These are phyloP conservation scores for Neomorphus geoffroyi DNA, from an alignment of 2,797 vertebrate genomes.

Conservation along the genomic window DNA sequence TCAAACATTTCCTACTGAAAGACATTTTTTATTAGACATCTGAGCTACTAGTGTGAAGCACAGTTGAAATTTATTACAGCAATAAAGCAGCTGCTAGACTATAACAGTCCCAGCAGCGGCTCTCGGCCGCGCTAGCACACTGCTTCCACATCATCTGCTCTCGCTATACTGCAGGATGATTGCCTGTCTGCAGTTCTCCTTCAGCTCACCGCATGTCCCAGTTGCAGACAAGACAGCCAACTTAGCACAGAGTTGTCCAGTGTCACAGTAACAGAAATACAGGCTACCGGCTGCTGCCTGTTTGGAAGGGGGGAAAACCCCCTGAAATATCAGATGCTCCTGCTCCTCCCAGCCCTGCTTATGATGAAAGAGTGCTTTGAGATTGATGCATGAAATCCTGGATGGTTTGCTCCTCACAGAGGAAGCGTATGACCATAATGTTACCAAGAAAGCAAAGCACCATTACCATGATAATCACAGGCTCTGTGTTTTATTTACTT, in stretches of 20 bases:
- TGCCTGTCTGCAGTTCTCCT: not conserved
- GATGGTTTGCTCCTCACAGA: not conserved
- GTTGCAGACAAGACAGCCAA: not conserved
- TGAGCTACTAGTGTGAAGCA: not conserved
- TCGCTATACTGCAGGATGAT: accelerated
- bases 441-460: not conserved
- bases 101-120: not conserved
- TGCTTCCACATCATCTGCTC: not conserved
- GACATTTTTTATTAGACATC: not conserved
- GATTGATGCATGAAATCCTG: not conserved
- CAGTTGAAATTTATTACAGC: not conserved
- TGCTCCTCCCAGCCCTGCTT: not conserved
- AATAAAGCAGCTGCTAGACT: not conserved
- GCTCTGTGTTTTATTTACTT: not conserved
- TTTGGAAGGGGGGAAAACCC: not conserved
- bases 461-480: not conserved
- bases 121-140: not conserved
- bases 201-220: not conserved
- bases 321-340: not conserved
- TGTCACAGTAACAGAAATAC: not conserved
- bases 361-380: not conserved
- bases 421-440: accelerated
- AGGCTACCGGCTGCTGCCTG: not conserved
- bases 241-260: not conserved
- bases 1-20: not conserved